phyloP scores from a whole-genome alignment of 2,888 invertebrate species.

The Spodoptera picta region DNA sequence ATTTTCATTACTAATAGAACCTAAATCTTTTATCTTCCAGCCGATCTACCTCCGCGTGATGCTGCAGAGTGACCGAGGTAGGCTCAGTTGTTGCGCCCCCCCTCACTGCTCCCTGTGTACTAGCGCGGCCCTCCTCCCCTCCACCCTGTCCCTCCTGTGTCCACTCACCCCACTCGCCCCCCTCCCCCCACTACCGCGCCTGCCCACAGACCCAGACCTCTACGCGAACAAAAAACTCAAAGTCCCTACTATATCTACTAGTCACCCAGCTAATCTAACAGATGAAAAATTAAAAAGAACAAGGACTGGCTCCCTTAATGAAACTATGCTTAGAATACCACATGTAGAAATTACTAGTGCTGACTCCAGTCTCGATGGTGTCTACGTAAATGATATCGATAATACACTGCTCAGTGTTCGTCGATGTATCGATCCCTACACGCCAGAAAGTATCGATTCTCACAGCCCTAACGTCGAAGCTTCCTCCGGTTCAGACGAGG shows the following conservation, averaged over 20 bases:
- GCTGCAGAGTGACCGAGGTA: conserved; percentile 93
- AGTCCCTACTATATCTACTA: conserved; percentile 46
- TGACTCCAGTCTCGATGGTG: conserved; percentile 79
- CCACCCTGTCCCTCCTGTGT: conserved; percentile 49
- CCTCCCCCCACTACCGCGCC: conserved; percentile 53
- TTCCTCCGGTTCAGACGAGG: conserved; percentile 70
- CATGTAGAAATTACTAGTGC: conserved; percentile 86
- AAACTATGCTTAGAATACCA: conserved; percentile 75
- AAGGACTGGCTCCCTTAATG: conserved; percentile 77
- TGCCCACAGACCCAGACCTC: conserved; percentile 74
- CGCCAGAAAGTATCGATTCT: conserved; percentile 94
- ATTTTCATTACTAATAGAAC: too few species aligned
- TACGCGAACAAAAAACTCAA: conserved; percentile 60
- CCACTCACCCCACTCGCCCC: background rate
- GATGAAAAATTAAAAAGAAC: conserved; percentile 67
- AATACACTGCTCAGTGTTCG: conserved; percentile 79
- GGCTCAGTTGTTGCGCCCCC: conserved; percentile 89
- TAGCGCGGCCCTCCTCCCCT: conserved; percentile 57
- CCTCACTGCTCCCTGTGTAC: conserved; percentile 78
- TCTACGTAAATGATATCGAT: conserved; percentile 88
- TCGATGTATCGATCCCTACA: conserved; percentile 91
- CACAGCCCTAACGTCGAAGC: conserved; percentile 90
- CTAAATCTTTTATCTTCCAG: conserved; percentile 79
- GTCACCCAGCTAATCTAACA: conserved; percentile 59
- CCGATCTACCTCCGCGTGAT: conserved; percentile 93